phyloP scores from a whole-genome alignment of 1,140 invertebrate species.

The Trachymyrmex septentrionalis region DNA sequence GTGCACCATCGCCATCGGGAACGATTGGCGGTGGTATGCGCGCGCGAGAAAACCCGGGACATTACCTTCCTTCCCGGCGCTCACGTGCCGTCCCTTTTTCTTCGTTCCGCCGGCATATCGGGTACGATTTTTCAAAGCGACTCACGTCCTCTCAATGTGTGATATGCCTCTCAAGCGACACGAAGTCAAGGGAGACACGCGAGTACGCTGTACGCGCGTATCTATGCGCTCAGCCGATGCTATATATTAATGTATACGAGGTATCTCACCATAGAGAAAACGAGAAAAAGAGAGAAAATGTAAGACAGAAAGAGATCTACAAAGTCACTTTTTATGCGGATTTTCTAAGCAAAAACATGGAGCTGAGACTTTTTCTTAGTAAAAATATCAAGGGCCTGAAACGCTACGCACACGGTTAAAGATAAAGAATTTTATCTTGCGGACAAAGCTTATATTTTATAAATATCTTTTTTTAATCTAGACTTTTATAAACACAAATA shows the following conservation, averaged over 20 bases:
- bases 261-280: neutral
- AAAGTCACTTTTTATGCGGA: constrained; percentile 29
- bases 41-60: constrained; percentile 14
- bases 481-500: no score
- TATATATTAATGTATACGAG: constrained; percentile 45
- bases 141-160: constrained; percentile 77
- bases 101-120: constrained; percentile 63
- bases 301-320: neutral
- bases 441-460: no score
- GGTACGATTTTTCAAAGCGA: constrained; percentile 72
- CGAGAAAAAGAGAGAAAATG: neutral
- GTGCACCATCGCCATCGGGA: constrained; percentile 43
- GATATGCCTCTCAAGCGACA: constrained; percentile 78
- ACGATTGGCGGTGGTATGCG: constrained; percentile 15
- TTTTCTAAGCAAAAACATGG: constrained; percentile 17
- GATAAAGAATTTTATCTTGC: neutral
- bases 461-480: no score
- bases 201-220: constrained; percentile 25
- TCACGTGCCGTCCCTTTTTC: constrained; percentile 64
- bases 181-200: constrained; percentile 41
- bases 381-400: neutral
- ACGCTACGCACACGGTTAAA: neutral
- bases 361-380: neutral
- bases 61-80: constrained; percentile 39
- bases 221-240: constrained; percentile 19